A percentile compares a stretch with the other conserved stretches of the same genome.
These are phyloP conservation scores for Peribatodes rhomboidaria DNA, from an alignment of 2,888 invertebrate genomes.

Conservation along the genomic window DNA sequence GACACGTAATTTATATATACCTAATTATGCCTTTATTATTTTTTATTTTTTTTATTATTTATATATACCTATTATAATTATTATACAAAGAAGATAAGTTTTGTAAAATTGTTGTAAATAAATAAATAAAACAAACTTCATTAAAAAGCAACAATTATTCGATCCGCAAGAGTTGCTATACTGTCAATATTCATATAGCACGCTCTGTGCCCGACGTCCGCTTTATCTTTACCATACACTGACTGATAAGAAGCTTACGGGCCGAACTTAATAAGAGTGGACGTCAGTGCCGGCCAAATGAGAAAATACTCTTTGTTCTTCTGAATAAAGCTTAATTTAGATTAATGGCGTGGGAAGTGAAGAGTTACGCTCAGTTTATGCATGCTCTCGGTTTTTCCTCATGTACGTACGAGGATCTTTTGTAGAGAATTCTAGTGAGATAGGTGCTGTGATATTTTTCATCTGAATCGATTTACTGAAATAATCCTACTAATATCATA, in stretches of 20 bases:
- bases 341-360: constrained; percentile 57
- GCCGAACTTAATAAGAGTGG: constrained; percentile 79
- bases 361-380: constrained; percentile 66
- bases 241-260: constrained; percentile 83
- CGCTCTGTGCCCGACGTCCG: constrained; percentile 65
- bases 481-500: no score
- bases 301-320: constrained; percentile 66
- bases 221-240: constrained; percentile 83
- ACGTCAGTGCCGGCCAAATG: constrained; percentile 58
- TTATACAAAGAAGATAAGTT: no score
- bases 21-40: no score
- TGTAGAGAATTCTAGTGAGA: not conserved
- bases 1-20: no score
- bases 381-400: constrained; percentile 43
- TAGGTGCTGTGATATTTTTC: not conserved
- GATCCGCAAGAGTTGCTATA: constrained; percentile 2
- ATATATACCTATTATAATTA: no score
- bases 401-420: constrained; percentile 20
- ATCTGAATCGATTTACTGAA: no score
- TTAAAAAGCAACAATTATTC: not conserved
- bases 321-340: constrained; percentile 66
- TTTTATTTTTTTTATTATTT: no score
- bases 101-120: no score
- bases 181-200: constrained; percentile 8
- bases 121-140: not conserved